Evolutionary conservation across 2,797 vertebrate genomes (phyloP).

Genomic region (Eulemur albifrons): DNA sequence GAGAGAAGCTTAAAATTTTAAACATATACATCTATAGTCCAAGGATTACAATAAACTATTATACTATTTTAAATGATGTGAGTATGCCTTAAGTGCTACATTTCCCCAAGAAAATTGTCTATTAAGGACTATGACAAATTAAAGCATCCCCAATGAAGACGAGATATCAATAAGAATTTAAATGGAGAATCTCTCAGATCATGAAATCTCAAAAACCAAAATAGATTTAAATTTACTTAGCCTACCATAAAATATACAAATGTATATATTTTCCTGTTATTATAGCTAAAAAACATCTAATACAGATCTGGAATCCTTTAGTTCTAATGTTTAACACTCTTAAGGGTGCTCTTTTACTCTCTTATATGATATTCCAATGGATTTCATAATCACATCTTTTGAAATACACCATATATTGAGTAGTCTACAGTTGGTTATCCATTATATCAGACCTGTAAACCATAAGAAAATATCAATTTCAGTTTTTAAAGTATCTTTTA

Average conservation of each 20-base stretch:
- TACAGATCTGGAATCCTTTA: background rate
- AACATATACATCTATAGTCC: background rate
- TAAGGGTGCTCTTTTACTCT: background rate
- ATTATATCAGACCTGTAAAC: background rate
- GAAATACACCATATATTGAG: background rate
- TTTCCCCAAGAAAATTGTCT: background rate
- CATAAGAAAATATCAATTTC: background rate
- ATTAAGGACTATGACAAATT: background rate
- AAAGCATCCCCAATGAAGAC: background rate
- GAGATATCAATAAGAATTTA: background rate
- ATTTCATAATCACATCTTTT: conserved; percentile 4
- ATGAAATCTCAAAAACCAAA: background rate
- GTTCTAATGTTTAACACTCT: background rate
- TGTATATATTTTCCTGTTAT: background rate
- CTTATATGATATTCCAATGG: background rate
- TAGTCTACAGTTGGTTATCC: background rate
- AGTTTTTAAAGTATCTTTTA: conserved; percentile 40
- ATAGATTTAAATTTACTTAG: conserved; percentile 26
- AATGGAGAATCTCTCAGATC: conserved; percentile 3
- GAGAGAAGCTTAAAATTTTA: conserved; percentile 30
- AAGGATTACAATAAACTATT: background rate
- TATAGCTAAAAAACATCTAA: conserved; percentile 17
- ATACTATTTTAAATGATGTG: background rate
- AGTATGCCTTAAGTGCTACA: background rate
- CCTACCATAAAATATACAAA: background rate